Conservation (phyloP, 2,888 invertebrate species). For the Diarsia mendica region DNA sequence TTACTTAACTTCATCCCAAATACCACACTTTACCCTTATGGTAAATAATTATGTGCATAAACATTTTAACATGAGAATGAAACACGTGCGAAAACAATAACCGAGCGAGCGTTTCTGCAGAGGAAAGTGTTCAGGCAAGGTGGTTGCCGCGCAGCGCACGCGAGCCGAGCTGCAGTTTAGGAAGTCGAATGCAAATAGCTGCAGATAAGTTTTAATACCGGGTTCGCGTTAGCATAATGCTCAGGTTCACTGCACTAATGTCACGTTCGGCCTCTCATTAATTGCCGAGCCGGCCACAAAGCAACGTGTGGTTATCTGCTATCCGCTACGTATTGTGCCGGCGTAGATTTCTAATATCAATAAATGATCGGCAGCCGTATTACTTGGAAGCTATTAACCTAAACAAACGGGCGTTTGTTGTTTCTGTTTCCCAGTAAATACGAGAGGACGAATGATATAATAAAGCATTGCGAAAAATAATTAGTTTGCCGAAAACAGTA, state of each 20-base stretch:
- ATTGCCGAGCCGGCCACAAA: conserved; percentile 83
- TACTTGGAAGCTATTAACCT: conserved; percentile 54
- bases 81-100: conserved; percentile 66
- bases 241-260: conserved; percentile 87
- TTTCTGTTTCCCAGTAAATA: conserved; percentile 34
- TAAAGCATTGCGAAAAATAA: conserved; percentile 3
- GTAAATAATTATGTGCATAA: conserved; percentile 62
- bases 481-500: conserved; percentile 7
- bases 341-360: conserved; percentile 67
- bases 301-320: conserved; percentile 83
- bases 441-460: background rate
- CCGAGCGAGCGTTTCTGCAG: conserved; percentile 57
- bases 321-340: conserved; percentile 65
- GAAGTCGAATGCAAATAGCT: conserved; percentile 89
- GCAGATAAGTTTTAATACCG: conserved; percentile 89
- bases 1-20: conserved; percentile 60
- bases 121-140: conserved; percentile 67
- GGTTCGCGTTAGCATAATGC: conserved; percentile 84
- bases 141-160: conserved; percentile 68
- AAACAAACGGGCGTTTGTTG: conserved; percentile 42
- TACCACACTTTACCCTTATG: conserved; percentile 53
- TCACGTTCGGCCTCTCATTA: conserved; percentile 89
- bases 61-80: conserved; percentile 63
- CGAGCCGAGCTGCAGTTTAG: conserved; percentile 80
- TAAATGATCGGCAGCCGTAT: conserved; percentile 58